Evolutionary conservation across 2,113 vertebrate genomes (phyloP).

Genomic region (Seriola rivoliana): DNA sequence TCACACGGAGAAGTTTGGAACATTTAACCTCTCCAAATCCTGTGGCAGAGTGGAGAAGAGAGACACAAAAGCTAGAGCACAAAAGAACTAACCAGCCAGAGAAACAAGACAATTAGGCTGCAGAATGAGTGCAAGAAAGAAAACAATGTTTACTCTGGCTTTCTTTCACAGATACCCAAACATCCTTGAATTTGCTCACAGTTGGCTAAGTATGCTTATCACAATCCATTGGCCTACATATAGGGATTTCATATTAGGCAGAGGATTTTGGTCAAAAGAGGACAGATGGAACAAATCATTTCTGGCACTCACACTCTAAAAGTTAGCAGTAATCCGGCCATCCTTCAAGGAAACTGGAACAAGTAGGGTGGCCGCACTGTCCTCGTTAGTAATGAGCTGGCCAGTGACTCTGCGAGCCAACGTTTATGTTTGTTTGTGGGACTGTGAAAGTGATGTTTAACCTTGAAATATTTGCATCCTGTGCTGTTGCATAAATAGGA

Average conservation of each 20-base stretch:
- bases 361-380: slow-evolving; percentile 18
- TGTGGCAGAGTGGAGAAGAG: slow-evolving; percentile 4
- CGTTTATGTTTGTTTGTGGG: slow-evolving; percentile 6
- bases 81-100: slow-evolving; percentile 41
- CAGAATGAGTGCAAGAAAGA: slow-evolving; percentile 23
- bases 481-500: neutral
- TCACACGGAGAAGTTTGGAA: slow-evolving; percentile 23
- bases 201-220: slow-evolving; percentile 64
- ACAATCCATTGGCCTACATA: slow-evolving; percentile 66
- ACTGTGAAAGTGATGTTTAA: slow-evolving; percentile 16
- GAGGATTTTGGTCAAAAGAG: slow-evolving; percentile 67
- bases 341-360: slow-evolving; percentile 62
- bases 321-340: slow-evolving; percentile 58
- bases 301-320: slow-evolving; percentile 44
- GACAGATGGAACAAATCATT: slow-evolving; percentile 75
- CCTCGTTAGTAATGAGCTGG: slow-evolving; percentile 41
- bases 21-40: slow-evolving; percentile 18
- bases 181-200: slow-evolving; percentile 60
- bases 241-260: slow-evolving; percentile 61
- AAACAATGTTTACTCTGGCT: slow-evolving; percentile 60
- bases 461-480: slow-evolving; percentile 15
- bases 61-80: slow-evolving; percentile 18
- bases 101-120: slow-evolving; percentile 53
- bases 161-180: slow-evolving; percentile 49
- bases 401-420: slow-evolving; percentile 14